phyloP scores from a whole-genome alignment of 1,140 invertebrate genomes.

The Calosoma granatense region DNA sequence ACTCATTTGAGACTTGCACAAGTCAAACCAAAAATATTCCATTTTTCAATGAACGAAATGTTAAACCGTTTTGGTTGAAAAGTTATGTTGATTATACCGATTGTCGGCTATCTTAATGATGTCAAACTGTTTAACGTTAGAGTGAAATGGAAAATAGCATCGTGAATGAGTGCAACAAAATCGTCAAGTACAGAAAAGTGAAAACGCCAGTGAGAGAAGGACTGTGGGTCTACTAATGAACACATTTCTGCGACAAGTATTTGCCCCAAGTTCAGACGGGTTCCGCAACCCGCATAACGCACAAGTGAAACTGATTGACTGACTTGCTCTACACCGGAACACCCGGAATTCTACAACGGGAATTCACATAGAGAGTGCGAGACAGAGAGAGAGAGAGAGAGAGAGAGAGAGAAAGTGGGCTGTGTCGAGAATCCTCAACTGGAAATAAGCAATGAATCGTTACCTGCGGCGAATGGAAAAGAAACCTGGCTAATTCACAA shows the following conservation, averaged over 20 bases:
- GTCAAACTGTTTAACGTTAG: neutral
- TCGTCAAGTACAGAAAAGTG: neutral
- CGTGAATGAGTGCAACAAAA: neutral
- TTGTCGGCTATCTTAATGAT: neutral
- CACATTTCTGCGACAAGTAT: slow-evolving; percentile 6
- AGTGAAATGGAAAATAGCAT: neutral
- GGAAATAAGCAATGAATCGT: slow-evolving; percentile 6
- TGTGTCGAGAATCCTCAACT: neutral
- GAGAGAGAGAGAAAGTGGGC: too few species aligned
- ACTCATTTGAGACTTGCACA: too few species aligned
- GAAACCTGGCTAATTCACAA: neutral
- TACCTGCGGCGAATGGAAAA: neutral
- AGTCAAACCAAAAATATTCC: too few species aligned
- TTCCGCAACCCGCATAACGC: neutral
- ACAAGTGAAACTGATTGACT: slow-evolving; percentile 6
- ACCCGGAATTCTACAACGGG: neutral
- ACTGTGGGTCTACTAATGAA: slow-evolving; percentile 3
- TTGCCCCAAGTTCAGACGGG: neutral
- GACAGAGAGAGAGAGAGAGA: neutral
- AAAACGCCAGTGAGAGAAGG: neutral
- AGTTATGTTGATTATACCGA: neutral
- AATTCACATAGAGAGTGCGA: neutral
- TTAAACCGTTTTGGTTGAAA: neutral
- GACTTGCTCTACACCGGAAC: neutral
- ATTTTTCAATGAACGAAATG: too few species aligned